These are phyloP conservation scores for Cordylochernes scorpioides DNA, from an alignment of 2,888 invertebrate genomes.

Conservation along the genomic window DNA sequence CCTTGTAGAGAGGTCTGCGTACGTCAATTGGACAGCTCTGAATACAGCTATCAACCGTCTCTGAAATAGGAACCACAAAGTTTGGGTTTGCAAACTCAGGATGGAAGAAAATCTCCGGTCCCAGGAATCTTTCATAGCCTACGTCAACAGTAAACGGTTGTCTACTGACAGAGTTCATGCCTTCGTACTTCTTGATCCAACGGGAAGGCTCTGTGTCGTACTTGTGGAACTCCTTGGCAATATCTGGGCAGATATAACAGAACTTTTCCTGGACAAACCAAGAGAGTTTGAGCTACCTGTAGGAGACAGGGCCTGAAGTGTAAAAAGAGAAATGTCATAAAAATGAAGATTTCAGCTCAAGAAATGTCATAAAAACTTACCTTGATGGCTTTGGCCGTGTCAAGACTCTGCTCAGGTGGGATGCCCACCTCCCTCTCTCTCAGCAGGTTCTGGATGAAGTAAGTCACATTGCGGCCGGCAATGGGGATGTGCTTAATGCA, in stretches of 20 bases:
- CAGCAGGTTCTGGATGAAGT: slow-evolving; percentile 86
- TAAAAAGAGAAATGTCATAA: no score
- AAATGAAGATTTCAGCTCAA: no score
- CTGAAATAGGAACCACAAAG: slow-evolving; percentile 84
- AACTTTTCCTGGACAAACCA: slow-evolving; percentile 52
- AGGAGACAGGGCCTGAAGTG: no score
- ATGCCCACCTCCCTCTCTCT: slow-evolving; percentile 89
- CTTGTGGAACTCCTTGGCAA: slow-evolving; percentile 94
- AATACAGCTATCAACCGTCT: slow-evolving; percentile 93
- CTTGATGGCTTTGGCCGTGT: slow-evolving; percentile 97
- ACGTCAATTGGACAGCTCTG: slow-evolving; percentile 99
- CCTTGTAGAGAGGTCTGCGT: slow-evolving; percentile 74
- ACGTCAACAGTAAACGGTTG: slow-evolving; percentile 77
- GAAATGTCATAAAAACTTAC: no score
- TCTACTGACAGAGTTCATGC: slow-evolving; percentile 70
- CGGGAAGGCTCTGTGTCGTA: slow-evolving; percentile 82
- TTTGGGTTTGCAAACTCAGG: slow-evolving; percentile 99
- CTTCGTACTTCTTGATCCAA: slow-evolving; percentile 86
- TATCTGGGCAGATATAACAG: slow-evolving; percentile 94
- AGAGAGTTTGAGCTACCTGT: no score
- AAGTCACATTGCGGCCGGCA: slow-evolving; percentile 93
- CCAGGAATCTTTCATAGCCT: slow-evolving; percentile 85
- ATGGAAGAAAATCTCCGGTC: slow-evolving; percentile 98
- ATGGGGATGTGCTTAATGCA: slow-evolving; percentile 99
- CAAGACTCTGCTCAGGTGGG: slow-evolving; percentile 92